Evolutionary conservation across 2,113 vertebrate genomes (phyloP), one percentile per base, ranked within the genome.

Genomic region (Steatornis caripensis): DNA sequence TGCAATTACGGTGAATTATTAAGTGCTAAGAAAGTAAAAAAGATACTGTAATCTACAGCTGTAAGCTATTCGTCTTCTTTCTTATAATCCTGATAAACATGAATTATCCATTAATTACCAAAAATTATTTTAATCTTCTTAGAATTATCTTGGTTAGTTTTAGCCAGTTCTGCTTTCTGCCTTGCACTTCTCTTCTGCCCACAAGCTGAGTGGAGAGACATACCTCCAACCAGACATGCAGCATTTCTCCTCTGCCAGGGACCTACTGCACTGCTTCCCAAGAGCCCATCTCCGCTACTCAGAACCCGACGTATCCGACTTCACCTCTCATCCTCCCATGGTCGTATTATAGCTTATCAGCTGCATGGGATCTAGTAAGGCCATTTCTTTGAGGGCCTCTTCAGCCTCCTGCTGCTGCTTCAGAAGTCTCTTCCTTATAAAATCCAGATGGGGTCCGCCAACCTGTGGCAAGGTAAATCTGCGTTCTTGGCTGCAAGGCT

Each of bases 241-340:
- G 18, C 3, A 2, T 48, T 89, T 68, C 36, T 60, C 21, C 60
- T 70, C n/a, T 66, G 21, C 72, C 76, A 70, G 16, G 39, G 19
- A 36, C 34, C 23, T 51, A 2, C 30, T 43, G 55, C 68, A 22
- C 49, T 86, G 32, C 46, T 88, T 66, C n/a, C 29, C 68, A 62
- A 15, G 4, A 51, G 26, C 62, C 49, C 41, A 16, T 5, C 49
- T 77, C 8, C 48, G 57, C 55, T 64, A 2, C 6, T 23, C 71
- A 36, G 32, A 76, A 22, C 41, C 11, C 0, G 0, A 19, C 0
- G 0, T 29, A 30, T 32, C n/a, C 0, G 0, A 9, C 49, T 70
- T 61, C 69, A 37, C 3, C 30, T 36, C 27, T 84, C 27, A 36
- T 26, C 36, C n/a, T 74, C 24, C 45, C 1, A 0, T 4, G 23